phyloP scores from a whole-genome alignment of 35 echinoderm and acorn worm species.

The Heliocidaris tuberculata region DNA sequence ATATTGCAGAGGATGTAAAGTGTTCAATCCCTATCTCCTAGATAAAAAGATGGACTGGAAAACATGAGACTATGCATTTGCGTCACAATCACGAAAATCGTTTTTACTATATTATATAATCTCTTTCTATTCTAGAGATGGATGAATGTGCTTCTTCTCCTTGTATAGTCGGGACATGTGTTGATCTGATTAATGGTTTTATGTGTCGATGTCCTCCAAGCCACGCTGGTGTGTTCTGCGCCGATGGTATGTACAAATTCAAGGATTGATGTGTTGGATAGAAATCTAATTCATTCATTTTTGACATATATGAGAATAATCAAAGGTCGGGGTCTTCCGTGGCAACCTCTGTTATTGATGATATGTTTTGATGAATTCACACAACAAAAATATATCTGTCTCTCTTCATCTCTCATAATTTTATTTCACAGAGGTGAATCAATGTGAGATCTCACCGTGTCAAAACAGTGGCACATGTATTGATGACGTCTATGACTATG shows the following conservation, averaged over 20 bases:
- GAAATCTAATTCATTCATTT: no score
- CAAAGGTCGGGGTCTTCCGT: neutral
- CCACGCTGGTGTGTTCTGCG: neutral
- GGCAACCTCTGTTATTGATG: neutral
- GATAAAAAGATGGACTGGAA: no score
- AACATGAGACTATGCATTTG: no score
- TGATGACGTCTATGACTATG: neutral
- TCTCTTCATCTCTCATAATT: neutral
- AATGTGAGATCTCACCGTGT: neutral
- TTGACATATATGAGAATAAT: neutral
- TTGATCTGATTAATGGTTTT: neutral
- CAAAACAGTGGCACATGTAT: neutral
- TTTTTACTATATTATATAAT: no score
- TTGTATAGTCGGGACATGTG: neutral
- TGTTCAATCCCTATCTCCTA: no score
- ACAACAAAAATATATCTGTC: neutral
- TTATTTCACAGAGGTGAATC: neutral
- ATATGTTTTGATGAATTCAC: neutral
- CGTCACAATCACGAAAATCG: no score
- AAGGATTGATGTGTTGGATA: no score
- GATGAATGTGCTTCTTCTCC: neutral
- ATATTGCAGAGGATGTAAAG: no score
- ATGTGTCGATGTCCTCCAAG: neutral
- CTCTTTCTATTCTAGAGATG: neutral
- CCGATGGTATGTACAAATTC: neutral